Conservation (phyloP, 2,888 invertebrate species). For the Noctuana brunneofusca region DNA sequence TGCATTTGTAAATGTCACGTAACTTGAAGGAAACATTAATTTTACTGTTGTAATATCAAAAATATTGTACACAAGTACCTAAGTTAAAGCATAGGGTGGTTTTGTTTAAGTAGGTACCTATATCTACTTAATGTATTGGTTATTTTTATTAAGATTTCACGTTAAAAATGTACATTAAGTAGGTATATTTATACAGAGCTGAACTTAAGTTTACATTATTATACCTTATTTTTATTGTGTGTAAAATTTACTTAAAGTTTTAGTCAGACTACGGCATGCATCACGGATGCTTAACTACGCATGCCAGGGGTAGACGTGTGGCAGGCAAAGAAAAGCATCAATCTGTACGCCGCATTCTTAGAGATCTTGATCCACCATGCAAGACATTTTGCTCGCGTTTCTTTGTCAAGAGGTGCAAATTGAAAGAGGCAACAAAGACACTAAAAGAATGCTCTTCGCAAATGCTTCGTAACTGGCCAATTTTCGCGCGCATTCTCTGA, state of each 20-base stretch:
- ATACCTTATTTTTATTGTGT: neutral
- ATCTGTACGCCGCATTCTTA: constrained; percentile 33
- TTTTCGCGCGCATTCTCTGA: constrained; percentile 16
- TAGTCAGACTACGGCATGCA: constrained; percentile 18
- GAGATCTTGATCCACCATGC: constrained; percentile 29
- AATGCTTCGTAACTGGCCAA: constrained; percentile 25
- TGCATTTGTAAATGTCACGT: neutral
- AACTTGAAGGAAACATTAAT: neutral
- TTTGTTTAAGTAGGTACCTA: too few relatives aligned
- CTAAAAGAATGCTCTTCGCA: constrained; percentile 24
- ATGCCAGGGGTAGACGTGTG: constrained; percentile 23
- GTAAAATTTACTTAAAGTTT: constrained; percentile 1
- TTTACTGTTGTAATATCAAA: neutral
- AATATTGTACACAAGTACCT: neutral
- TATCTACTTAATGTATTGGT: too few relatives aligned
- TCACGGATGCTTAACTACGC: constrained; percentile 29
- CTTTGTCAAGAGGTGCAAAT: constrained; percentile 28
- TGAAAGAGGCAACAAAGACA: constrained; percentile 24
- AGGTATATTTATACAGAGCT: too few relatives aligned
- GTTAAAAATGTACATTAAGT: too few relatives aligned
- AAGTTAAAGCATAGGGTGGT: too few relatives aligned
- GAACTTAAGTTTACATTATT: too few relatives aligned
- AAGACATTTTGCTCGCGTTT: constrained; percentile 27
- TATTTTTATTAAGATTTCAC: too few relatives aligned
- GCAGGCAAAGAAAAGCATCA: constrained; percentile 35